A percentile compares a stretch with the other conserved stretches of the same genome.
phyloP scores from a whole-genome alignment of 2,113 vertebrate genomes.

The Clarias gariepinus region DNA sequence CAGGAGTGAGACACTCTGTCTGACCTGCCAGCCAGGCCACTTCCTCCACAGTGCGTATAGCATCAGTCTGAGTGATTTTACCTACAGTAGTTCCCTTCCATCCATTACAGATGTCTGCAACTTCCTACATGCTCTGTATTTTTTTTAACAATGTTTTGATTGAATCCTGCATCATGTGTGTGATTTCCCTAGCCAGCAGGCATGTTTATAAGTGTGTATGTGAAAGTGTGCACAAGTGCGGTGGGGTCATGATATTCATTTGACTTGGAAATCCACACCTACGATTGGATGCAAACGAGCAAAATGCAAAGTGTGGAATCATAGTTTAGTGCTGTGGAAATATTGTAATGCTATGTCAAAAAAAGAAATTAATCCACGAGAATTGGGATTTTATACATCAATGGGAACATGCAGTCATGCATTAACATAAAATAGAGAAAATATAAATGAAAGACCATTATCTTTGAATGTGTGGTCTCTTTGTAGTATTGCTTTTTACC shows the following conservation, averaged over 20 bases:
- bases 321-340: not conserved
- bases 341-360: not conserved
- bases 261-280: conserved; percentile 64
- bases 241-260: conserved; percentile 55
- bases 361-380: not conserved
- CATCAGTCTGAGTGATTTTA: not conserved
- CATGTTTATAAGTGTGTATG: too few relatives aligned
- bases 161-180: not conserved
- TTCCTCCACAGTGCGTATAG: conserved; percentile 70
- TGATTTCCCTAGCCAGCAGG: not conserved
- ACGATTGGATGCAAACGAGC: conserved; percentile 30
- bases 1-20: conserved; percentile 67
- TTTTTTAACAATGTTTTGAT: not conserved
- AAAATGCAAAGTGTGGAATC: conserved; percentile 56
- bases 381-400: not conserved
- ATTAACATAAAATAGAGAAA: not conserved
- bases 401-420: not conserved
- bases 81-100: not conserved
- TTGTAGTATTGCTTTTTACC: not conserved
- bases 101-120: not conserved
- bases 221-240: not conserved
- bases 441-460: not conserved
- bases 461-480: not conserved
- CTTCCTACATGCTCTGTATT: not conserved
- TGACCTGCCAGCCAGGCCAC: conserved; percentile 72